These are phyloP conservation scores for Aromia moschata DNA, from an alignment of 2,888 invertebrate species.

Conservation along the genomic window DNA sequence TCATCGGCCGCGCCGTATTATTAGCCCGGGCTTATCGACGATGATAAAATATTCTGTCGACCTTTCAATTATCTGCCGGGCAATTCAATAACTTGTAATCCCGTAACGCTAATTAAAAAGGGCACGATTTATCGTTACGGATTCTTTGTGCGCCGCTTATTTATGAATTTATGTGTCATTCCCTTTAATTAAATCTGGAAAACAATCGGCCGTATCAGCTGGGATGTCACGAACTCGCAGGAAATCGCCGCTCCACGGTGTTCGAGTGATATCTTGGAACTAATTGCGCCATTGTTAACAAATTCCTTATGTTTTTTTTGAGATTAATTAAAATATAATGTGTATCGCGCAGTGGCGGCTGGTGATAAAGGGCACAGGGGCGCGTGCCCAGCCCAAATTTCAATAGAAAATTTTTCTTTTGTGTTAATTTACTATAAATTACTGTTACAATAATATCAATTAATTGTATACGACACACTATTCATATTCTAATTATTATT, in stretches of 20 bases:
- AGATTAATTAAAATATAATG: not conserved
- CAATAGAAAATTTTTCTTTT: too few relatives aligned
- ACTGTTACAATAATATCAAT: too few relatives aligned
- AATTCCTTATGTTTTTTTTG: not conserved
- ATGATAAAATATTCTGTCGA: constrained; percentile 8
- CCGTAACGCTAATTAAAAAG: not conserved
- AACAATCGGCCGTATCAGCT: not conserved
- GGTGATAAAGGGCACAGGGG: too few relatives aligned
- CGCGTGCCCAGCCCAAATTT: too few relatives aligned
- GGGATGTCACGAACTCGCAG: constrained; percentile 5
- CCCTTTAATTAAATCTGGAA: constrained; percentile 1
- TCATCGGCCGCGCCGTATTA: constrained; percentile 24
- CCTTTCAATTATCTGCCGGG: constrained; percentile 8
- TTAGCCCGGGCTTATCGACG: constrained; percentile 12
- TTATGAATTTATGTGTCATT: not conserved
- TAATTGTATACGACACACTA: too few relatives aligned
- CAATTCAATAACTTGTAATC: not conserved
- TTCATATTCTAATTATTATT: too few relatives aligned
- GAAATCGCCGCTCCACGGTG: not conserved
- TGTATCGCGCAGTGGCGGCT: too few relatives aligned
- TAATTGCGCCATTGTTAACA: constrained; percentile 1
- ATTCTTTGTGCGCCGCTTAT: constrained; percentile 1
- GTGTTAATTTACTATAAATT: too few relatives aligned
- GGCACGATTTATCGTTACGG: not conserved
- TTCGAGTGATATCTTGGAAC: not conserved